Conservation (phyloP, 23 tunicate genomes). For the Styela clava region DNA sequence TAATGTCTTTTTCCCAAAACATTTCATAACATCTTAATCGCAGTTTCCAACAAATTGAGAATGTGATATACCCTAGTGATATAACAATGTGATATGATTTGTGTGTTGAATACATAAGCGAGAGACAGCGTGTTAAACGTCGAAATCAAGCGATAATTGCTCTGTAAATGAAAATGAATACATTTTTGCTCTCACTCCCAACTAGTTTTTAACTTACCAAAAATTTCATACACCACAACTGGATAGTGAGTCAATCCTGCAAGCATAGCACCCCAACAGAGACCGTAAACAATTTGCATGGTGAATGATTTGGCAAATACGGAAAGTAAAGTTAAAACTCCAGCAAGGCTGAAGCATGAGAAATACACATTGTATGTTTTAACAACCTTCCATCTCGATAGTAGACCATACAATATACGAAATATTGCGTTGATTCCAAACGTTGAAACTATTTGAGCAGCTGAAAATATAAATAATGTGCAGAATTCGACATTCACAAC, state of each 20-base stretch:
- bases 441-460: background rate
- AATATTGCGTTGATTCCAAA: background rate
- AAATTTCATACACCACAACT: background rate
- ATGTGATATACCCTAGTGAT: too few relatives aligned
- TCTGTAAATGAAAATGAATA: too few relatives aligned
- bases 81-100: too few relatives aligned
- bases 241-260: background rate
- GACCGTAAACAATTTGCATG: background rate
- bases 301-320: background rate
- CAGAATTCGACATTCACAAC: too few relatives aligned
- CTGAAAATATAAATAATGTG: background rate
- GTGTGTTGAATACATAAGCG: too few relatives aligned
- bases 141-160: too few relatives aligned
- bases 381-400: background rate
- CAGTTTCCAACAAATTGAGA: too few relatives aligned
- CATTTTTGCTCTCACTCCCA: too few relatives aligned
- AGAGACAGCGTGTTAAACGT: too few relatives aligned
- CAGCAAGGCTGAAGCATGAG: background rate
- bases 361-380: background rate
- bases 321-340: background rate
- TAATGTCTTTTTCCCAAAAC: too few relatives aligned
- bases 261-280: background rate
- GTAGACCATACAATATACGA: background rate
- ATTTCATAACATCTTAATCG: too few relatives aligned
- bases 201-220: background rate